Base-by-base conservation (phyloP, 2,113 vertebrate species). In the Seriola aureovittata region DNA sequence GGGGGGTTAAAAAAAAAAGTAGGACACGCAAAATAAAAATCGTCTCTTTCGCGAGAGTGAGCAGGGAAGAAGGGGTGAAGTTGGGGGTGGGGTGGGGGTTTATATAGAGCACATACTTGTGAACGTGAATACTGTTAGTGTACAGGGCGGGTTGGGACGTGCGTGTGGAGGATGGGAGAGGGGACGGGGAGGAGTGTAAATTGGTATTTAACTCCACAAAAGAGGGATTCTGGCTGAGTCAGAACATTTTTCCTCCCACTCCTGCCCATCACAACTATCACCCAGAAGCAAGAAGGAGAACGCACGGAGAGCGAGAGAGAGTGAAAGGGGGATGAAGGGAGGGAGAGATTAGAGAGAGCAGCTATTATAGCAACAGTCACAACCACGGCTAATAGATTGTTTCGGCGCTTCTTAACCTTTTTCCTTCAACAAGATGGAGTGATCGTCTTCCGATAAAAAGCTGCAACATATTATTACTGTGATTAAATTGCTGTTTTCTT, bases 141-240 rank as follows among this genome's bases (percentile, higher is more conserved):
- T 71, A 42, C 58, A 9, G 29, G 68, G 64, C 1, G 52, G 64
- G 81, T 80, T 29, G 16, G 57, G 16, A 19, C 55, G 57, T 75
- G 67, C 12, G 55, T 57, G 50, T 58, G 80, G 73, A 59, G 59
- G 62, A 69, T 32, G 36, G 38, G 57, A 54, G 50, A 44, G 38
- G n/a, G 48, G 40, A 74, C 2, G n/a, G 65, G 65, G 71, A 80
- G 12, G 76, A 65, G 84, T 44, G 74, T 78, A 83, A 85, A 91
- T 91, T 92, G 78, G 66, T 85, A 87, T 92, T 92, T 90, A 85
- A 87, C 72, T 66, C 67, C 46, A 84, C 76, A 86, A 91, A 91
- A 88, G 76, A 57, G 81, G 76, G 87, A 89, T 90, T 88, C 73
- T 40, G 78, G 83, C 86, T 92, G 92, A 94, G 88, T 93, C 86